phyloP scores from a whole-genome alignment of 1,140 invertebrate species.

The Drosophila triauraria region DNA sequence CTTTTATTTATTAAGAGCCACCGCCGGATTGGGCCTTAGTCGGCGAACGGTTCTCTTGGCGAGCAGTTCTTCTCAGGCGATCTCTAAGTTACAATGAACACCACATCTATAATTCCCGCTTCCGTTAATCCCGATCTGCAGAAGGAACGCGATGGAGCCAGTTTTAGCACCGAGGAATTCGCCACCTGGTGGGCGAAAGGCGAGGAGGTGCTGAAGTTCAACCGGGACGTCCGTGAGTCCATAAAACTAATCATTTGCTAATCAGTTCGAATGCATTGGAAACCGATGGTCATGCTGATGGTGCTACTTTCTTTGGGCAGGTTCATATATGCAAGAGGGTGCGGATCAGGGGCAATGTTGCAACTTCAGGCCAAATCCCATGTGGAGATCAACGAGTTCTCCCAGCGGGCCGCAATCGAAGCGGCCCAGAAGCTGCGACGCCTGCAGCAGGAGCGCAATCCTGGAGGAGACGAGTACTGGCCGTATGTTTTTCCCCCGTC shows the following conservation, averaged over 20 bases:
- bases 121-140: constrained; percentile 87
- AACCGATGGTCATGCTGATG: constrained; percentile 46
- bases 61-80: background rate
- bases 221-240: constrained; percentile 66
- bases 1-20: constrained; percentile 10
- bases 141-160: constrained; percentile 90
- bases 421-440: constrained; percentile 91
- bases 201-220: constrained; percentile 89
- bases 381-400: constrained; percentile 61
- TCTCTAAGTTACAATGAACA: constrained; percentile 3
- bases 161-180: constrained; percentile 90
- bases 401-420: constrained; percentile 88
- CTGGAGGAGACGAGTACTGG: constrained; percentile 89
- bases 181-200: constrained; percentile 92
- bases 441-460: constrained; percentile 88
- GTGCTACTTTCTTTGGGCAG: constrained; percentile 23
- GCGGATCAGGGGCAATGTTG: constrained; percentile 34
- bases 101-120: constrained; percentile 43
- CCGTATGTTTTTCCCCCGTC: constrained; percentile 81
- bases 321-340: constrained; percentile 49
- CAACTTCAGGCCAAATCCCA: constrained; percentile 62
- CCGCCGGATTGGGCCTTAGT: constrained; percentile 1
- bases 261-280: constrained; percentile 13
- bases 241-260: constrained; percentile 15
- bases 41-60: constrained; percentile 12